phyloP scores from a whole-genome alignment of 2,797 vertebrate species.

The Sparidentex hasta region DNA sequence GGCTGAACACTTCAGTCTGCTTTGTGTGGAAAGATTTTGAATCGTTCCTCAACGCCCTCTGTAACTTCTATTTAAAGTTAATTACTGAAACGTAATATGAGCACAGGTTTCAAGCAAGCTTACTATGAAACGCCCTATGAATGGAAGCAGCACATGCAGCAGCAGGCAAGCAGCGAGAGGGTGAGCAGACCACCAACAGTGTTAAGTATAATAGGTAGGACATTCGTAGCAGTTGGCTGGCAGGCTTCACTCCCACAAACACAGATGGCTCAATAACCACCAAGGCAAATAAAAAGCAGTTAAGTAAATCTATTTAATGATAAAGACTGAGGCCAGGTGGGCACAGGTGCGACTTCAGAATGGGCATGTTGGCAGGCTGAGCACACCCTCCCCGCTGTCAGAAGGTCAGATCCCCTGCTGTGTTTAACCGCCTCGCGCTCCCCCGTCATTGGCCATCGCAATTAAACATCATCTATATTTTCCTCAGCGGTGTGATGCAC shows the following conservation, averaged over 20 bases:
- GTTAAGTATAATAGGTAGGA: neutral
- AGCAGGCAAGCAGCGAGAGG: neutral
- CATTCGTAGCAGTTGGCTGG: neutral
- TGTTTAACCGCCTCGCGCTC: no score
- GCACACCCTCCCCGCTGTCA: no score
- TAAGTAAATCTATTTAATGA: no score
- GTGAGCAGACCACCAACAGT: neutral
- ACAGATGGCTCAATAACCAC: no score
- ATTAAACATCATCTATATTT: neutral
- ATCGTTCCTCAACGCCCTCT: neutral
- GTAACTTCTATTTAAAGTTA: neutral
- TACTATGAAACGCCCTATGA: neutral
- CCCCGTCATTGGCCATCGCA: neutral
- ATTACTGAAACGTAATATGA: neutral
- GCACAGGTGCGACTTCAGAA: neutral
- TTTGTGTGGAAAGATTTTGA: neutral
- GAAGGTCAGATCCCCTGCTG: no score
- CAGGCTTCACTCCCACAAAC: neutral
- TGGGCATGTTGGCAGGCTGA: no score
- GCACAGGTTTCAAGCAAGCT: no score
- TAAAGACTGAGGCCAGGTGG: neutral
- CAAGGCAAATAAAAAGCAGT: no score
- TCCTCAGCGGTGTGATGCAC: neutral
- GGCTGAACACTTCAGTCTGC: neutral
- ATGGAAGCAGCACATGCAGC: neutral